Evolutionary conservation across 2,888 invertebrate species (phyloP).

Genomic region (Cynaeus angustus): DNA sequence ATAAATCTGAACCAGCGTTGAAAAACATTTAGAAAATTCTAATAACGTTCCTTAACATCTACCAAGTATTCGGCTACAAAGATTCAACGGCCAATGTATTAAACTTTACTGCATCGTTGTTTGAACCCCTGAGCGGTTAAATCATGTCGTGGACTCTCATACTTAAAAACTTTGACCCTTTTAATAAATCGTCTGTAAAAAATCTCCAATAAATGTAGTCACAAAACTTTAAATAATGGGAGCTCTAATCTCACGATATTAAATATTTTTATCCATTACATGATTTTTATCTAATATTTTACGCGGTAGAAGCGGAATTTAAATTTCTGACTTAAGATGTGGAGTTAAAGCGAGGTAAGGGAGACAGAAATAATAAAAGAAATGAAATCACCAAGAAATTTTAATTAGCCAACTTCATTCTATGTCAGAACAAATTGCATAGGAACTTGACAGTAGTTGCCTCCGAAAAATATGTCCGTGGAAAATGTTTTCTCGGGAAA

Average conservation of each 20-base stretch:
- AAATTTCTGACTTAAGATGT: slow-evolving; percentile 3
- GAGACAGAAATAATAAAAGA: slow-evolving; percentile 3
- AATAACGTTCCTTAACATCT: slow-evolving; percentile 27
- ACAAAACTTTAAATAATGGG: slow-evolving; percentile 14
- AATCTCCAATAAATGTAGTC: slow-evolving; percentile 14
- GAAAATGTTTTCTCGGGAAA: neutral
- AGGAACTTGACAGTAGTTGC: slow-evolving; percentile 4
- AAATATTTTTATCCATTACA: neutral
- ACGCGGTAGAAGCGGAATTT: neutral
- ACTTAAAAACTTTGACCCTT: slow-evolving; percentile 36
- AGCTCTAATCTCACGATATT: slow-evolving; percentile 2
- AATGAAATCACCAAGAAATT: slow-evolving; percentile 18
- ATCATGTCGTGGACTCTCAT: slow-evolving; percentile 23
- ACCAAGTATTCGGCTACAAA: slow-evolving; percentile 30
- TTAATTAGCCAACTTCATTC: slow-evolving; percentile 13
- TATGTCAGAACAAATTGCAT: slow-evolving; percentile 8
- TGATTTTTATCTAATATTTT: neutral
- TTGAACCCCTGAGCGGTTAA: slow-evolving; percentile 33
- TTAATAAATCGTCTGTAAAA: slow-evolving; percentile 31
- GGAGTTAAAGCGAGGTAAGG: neutral
- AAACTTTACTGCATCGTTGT: slow-evolving; percentile 36
- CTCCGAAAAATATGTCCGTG: neutral
- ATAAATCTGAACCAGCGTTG: slow-evolving; percentile 20
- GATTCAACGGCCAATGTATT: slow-evolving; percentile 32
- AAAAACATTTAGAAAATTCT: slow-evolving; percentile 22